phyloP scores from a whole-genome alignment of 2,113 vertebrate genomes.

The Mobula birostris region DNA sequence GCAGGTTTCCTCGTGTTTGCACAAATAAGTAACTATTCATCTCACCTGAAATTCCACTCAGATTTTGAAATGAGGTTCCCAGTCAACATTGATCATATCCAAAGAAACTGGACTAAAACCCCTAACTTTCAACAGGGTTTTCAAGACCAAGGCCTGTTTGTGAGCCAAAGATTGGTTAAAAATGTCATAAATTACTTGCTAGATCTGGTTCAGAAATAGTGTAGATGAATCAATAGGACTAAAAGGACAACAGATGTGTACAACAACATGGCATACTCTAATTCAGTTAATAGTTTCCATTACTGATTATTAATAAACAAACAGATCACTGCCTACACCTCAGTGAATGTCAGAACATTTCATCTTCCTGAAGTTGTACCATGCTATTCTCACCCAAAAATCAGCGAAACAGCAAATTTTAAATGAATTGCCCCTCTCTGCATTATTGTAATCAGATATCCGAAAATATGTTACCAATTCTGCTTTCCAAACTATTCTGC shows the following conservation, averaged over 20 bases:
- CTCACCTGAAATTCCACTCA: neutral
- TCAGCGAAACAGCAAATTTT: conserved; percentile 46
- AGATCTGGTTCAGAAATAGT: neutral
- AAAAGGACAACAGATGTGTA: neutral
- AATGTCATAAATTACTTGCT: neutral
- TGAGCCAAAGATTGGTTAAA: neutral
- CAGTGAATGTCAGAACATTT: neutral
- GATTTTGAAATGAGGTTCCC: neutral
- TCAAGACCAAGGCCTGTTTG: no score
- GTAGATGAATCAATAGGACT: neutral
- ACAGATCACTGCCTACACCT: neutral
- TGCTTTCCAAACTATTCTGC: conserved; percentile 49
- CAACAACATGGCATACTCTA: neutral
- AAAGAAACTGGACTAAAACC: neutral
- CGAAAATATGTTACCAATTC: conserved; percentile 47
- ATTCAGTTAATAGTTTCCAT: neutral
- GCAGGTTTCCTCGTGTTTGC: no score
- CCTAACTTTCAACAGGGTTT: neutral
- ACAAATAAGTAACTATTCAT: neutral
- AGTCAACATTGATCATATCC: neutral
- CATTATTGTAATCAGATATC: conserved; percentile 50
- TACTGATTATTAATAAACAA: neutral
- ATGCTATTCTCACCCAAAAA: conserved; percentile 48
- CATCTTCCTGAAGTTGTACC: conserved; percentile 41
- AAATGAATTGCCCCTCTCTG: conserved; percentile 47